Evolutionary conservation across 1,140 invertebrate genomes (phyloP), one percentile per base, ranked within the genome.

Genomic region (Lepidurus apus): DNA sequence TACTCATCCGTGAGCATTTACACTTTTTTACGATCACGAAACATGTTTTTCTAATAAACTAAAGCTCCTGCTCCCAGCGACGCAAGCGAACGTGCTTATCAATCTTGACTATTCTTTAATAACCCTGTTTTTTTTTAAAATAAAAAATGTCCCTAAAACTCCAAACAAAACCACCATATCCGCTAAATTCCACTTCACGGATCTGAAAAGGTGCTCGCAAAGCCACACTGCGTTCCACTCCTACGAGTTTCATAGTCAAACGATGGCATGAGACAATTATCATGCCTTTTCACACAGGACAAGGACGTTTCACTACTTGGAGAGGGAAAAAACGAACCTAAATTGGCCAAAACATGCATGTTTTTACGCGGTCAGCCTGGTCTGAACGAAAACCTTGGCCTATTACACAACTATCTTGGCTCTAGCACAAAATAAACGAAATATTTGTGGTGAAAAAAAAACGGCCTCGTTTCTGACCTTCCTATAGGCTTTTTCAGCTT

Each of bases 401-500:
- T 65, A 13, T 34, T n/a, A 17, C 53, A 65, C 21, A 65, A 65
- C 7, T 65, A 47, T 7, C 10, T 17, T 0, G 13, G 21, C 21
- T 21, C 34, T 34, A 34, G 34, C 21, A 47, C 7, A 47, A 47
- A 2, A 7, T 47, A 21, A 5, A 21, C 21, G 53, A 9, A 11
- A 65, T 65, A n/a, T 65, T 17, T 21, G 21, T 65, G 53, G 53
- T 21, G 4, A 21, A 21, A 65, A n/a, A 65, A 65, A 17, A 65
- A 21, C 21, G 53, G 53, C 10, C 53, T 65, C 53, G 53, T 65
- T 65, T 1, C 17, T 21, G 53, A 65, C 53, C 53, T 65, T 65
- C 53, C 53, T 65, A 65, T 65, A 21, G 53, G 53, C 53, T 65
- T 65, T 65, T 65, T 21, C 53, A 21, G 53, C 53, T 65, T 65